Evolutionary conservation across 2,888 invertebrate genomes (phyloP).

Genomic region (Synergus gifuensis): DNA sequence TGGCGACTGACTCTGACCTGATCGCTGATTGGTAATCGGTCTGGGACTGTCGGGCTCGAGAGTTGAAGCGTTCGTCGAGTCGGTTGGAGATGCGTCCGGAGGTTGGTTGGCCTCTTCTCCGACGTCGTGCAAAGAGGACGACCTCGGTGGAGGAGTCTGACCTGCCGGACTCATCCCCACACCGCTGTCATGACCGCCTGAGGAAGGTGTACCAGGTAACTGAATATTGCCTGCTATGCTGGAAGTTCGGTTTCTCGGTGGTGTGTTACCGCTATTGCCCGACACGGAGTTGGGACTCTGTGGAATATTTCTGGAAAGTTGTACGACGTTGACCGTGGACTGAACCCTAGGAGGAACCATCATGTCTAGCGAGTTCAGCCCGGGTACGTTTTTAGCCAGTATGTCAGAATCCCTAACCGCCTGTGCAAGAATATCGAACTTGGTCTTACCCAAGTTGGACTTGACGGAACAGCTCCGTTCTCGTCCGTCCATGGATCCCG

Average conservation of each 20-base stretch:
- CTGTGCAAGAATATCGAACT: slow-evolving; percentile 70
- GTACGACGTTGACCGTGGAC: slow-evolving; percentile 81
- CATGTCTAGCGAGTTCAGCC: slow-evolving; percentile 81
- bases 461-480: slow-evolving; percentile 45
- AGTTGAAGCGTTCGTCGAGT: slow-evolving; percentile 65
- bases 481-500: slow-evolving; percentile 35
- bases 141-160: slow-evolving; percentile 73
- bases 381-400: slow-evolving; percentile 80
- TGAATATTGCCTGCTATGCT: slow-evolving; percentile 70
- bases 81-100: slow-evolving; percentile 68
- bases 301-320: slow-evolving; percentile 78
- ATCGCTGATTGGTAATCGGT: slow-evolving; percentile 53
- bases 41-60: slow-evolving; percentile 67
- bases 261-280: slow-evolving; percentile 72
- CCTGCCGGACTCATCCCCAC: slow-evolving; percentile 76
- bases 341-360: slow-evolving; percentile 79
- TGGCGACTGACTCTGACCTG: slow-evolving; percentile 69
- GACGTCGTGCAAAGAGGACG: slow-evolving; percentile 71
- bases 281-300: slow-evolving; percentile 73
- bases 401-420: slow-evolving; percentile 73
- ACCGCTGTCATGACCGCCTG: slow-evolving; percentile 75
- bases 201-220: slow-evolving; percentile 74
- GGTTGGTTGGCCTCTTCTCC: slow-evolving; percentile 74
- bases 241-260: slow-evolving; percentile 71
- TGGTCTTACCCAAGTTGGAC: slow-evolving; percentile 61